Percentiles rank a stretch among this genome's conserved stretches.
Evolutionary conservation across 2,113 vertebrate species (phyloP).

Genomic region (Engystomops pustulosus): DNA sequence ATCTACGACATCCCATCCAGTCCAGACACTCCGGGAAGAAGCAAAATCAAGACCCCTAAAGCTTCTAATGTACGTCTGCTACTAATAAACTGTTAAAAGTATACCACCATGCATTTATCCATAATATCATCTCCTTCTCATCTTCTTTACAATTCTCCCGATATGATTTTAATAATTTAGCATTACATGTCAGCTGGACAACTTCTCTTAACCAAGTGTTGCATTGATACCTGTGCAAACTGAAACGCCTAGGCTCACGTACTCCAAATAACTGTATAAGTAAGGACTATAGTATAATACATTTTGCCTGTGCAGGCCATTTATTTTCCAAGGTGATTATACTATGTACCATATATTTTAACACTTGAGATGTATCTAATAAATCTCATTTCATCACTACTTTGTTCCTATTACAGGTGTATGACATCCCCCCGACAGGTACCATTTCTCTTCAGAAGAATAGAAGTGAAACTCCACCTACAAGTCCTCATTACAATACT

Average conservation of each 20-base stretch:
- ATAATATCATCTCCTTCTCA: not conserved
- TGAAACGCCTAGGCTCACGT: too few relatives aligned
- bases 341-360: not conserved
- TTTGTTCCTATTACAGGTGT: constrained; percentile 71
- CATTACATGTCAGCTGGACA: too few relatives aligned
- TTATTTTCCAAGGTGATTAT: not conserved
- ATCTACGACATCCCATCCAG: constrained; percentile 68
- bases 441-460: constrained; percentile 64
- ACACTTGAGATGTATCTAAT: too few relatives aligned
- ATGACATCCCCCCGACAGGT: constrained; percentile 71
- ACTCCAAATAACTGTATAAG: too few relatives aligned
- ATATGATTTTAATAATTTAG: not conserved
- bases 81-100: not conserved
- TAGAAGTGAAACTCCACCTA: constrained; percentile 68
- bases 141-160: not conserved
- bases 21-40: constrained; percentile 57
- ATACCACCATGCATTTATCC: not conserved
- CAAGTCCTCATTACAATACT: constrained; percentile 69
- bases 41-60: constrained; percentile 6
- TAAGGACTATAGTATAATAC: too few relatives aligned
- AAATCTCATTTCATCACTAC: not conserved
- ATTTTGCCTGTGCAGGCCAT: not conserved
- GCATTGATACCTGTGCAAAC: too few relatives aligned
- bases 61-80: constrained; percentile 55
- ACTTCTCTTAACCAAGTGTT: not conserved